Evolutionary conservation across 1,140 invertebrate genomes (phyloP), one percentile per base, ranked within the genome.

Genomic region (Teleogryllus occipitalis): DNA sequence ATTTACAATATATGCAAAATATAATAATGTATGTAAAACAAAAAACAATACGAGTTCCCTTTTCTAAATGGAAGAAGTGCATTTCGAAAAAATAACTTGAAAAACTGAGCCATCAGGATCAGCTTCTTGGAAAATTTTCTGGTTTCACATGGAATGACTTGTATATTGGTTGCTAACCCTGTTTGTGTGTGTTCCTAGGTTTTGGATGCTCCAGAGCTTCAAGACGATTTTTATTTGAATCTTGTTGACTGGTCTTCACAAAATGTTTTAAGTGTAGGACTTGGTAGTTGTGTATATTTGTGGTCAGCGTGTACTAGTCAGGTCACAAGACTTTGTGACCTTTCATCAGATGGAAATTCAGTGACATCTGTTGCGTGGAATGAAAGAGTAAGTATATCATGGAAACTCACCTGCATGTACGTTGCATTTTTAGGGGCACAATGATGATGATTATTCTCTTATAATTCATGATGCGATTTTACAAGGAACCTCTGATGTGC

Each of bases 291-390:
- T 87, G 98, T 99, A 5, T 99, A 99, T 88, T 87, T 99, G 73
- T 99, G 98, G 98, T 99, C 97, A 83, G 98, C 98, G 0, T 98
- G 97, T 85, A 99, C 97, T 81, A 98, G 97, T 85, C 97, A 99
- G 90, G 94, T 95, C 79, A 98, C 97, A 8, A 90, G 97, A 84
- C 87, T 99, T 10, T 99, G 98, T 88, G 98, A 99, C 88, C 88
- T 99, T 39, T 95, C 95, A 8, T 90, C 91, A 76, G 97, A 99
- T 86, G 92, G 92, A 10, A 99, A 99, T 86, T 94, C 95, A 21
- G 97, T 99, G 6, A 99, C 98, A 0, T 99, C 98, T 1, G 98
- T 99, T 14, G 96, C 98, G 15, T 99, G 98, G 98, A 97, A 97
- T 84, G 98, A 99, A 86, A 90, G 97, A 80, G 90, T 91, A 84